Conservation (phyloP, 2,888 invertebrate species). For the Cryptophagus acutangulus region DNA sequence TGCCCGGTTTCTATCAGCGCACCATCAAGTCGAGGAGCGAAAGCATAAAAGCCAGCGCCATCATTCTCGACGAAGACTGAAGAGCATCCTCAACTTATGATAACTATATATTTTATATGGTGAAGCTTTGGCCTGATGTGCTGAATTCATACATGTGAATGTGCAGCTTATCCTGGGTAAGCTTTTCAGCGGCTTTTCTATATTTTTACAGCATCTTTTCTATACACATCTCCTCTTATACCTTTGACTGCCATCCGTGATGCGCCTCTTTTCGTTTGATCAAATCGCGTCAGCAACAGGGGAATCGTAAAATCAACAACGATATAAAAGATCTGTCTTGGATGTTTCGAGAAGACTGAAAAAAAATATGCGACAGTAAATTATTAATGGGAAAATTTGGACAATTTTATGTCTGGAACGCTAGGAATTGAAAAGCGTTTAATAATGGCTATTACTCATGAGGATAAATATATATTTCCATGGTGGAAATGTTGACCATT, state of each 20-base stretch:
- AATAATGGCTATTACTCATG: too few relatives aligned
- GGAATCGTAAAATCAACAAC: constrained; percentile 30
- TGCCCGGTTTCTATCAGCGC: not conserved
- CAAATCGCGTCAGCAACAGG: constrained; percentile 34
- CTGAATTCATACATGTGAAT: constrained; percentile 69
- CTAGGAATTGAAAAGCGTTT: too few relatives aligned
- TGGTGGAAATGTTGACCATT: too few relatives aligned
- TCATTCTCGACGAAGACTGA: too few relatives aligned
- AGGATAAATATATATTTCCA: too few relatives aligned
- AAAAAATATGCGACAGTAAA: too few relatives aligned
- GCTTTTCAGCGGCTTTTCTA: constrained; percentile 42
- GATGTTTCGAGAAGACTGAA: too few relatives aligned
- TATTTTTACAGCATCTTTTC: constrained; percentile 40
- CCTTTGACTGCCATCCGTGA: constrained; percentile 19
- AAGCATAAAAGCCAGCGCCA: too few relatives aligned
- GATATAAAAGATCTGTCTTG: constrained; percentile 12
- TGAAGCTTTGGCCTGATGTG: constrained; percentile 60
- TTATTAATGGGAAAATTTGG: too few relatives aligned
- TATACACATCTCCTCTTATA: too few relatives aligned
- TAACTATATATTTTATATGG: constrained; percentile 46
- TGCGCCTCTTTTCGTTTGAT: constrained; percentile 21
- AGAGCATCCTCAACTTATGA: constrained; percentile 41
- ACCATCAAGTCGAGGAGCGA: too few relatives aligned
- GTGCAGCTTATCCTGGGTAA: constrained; percentile 48
- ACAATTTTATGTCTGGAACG: too few relatives aligned